Percentiles rank a stretch among this genome's conserved stretches.
Conservation (phyloP, 1,140 invertebrate species). For the Mycetomoellerius zeteki region DNA sequence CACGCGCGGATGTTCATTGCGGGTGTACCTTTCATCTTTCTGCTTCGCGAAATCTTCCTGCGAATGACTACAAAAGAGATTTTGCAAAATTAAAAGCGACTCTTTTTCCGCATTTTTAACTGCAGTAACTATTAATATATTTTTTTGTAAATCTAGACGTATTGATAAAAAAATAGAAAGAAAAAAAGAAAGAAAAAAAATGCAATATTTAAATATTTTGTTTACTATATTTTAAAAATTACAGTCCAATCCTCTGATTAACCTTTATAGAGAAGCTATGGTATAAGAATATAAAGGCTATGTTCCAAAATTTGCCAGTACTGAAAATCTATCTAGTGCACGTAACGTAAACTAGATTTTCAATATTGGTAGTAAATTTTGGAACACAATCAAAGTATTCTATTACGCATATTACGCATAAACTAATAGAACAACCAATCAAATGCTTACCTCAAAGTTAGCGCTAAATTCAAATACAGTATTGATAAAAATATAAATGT, state of each 20-base stretch:
- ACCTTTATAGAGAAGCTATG: too few relatives aligned
- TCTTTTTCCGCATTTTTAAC: neutral
- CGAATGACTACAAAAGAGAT: neutral
- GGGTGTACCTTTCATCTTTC: conserved; percentile 21
- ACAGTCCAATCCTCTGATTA: neutral
- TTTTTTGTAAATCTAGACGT: neutral
- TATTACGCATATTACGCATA: too few relatives aligned
- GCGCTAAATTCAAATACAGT: too few relatives aligned
- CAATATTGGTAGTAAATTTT: too few relatives aligned
- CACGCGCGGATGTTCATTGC: conserved; percentile 48
- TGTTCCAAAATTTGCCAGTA: too few relatives aligned
- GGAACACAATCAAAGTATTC: too few relatives aligned
- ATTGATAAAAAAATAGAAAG: neutral
- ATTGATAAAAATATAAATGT: too few relatives aligned
- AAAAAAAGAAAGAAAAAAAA: neutral
- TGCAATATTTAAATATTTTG: neutral
- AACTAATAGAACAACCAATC: too few relatives aligned
- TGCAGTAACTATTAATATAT: neutral
- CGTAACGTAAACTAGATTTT: too few relatives aligned
- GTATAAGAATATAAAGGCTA: too few relatives aligned
- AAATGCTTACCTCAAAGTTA: too few relatives aligned
- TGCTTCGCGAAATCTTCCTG: neutral
- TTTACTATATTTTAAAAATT: neutral
- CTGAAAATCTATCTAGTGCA: too few relatives aligned
- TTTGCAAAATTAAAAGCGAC: neutral